Conservation (phyloP, 2,113 vertebrate species). For the Phyllostomus hastatus region DNA sequence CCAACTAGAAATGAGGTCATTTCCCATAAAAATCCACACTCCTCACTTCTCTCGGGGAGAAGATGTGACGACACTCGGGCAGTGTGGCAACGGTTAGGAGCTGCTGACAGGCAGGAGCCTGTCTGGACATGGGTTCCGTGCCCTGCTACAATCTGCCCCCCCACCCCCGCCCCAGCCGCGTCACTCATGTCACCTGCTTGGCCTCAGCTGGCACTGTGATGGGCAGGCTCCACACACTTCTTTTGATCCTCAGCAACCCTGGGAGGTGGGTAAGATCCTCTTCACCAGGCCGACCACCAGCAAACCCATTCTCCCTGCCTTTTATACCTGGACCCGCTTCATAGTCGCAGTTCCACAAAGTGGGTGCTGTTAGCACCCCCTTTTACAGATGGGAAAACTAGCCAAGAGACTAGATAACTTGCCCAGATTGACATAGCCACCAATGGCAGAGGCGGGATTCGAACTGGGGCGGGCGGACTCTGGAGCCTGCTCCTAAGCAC, state of each 20-base stretch:
- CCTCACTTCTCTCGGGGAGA: not conserved
- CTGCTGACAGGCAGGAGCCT: no score
- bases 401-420: not conserved
- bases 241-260: not conserved
- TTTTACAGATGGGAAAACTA: not conserved
- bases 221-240: not conserved
- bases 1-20: not conserved
- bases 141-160: not conserved
- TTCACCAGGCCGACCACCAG: not conserved
- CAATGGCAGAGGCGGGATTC: not conserved
- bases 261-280: not conserved
- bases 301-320: not conserved
- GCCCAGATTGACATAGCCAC: not conserved
- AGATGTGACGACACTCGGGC: not conserved
- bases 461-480: not conserved
- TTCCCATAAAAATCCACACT: not conserved
- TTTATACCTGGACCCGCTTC: not conserved
- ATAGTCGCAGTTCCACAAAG: not conserved
- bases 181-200: fast-evolving
- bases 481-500: not conserved
- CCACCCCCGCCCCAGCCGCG: no score
- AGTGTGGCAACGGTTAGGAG: not conserved
- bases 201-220: not conserved
- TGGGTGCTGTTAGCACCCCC: not conserved
- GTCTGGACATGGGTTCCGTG: fast-evolving